These are phyloP conservation scores for Phaonia tiefii DNA, from an alignment of 2,888 invertebrate species.

Conservation along the genomic window DNA sequence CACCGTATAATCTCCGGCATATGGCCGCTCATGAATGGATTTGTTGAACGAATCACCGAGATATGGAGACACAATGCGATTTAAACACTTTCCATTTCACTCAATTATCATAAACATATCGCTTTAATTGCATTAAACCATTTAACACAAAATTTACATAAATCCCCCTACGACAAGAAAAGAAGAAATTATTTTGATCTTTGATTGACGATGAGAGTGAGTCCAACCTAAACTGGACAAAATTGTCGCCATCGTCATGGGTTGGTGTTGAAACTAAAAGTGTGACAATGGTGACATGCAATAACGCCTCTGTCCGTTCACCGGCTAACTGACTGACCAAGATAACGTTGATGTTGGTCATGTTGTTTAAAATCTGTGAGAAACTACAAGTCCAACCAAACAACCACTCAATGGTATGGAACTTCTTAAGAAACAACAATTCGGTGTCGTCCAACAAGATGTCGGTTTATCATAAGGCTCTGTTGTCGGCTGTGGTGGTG, in stretches of 20 bases:
- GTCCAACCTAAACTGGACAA: too few species aligned
- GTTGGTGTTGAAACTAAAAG: conserved; percentile 9
- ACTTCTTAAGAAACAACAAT: conserved; percentile 4
- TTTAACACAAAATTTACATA: conserved; percentile 25
- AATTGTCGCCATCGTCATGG: background rate
- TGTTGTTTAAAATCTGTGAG: too few species aligned
- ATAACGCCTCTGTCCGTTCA: conserved; percentile 47
- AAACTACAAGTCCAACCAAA: too few species aligned
- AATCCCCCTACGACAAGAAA: conserved; percentile 15
- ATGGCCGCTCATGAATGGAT: too few species aligned
- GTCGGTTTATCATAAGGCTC: conserved; percentile 1
- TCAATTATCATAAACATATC: conserved; percentile 56
- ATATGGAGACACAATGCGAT: background rate
- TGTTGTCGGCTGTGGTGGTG: background rate
- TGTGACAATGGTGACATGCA: conserved; percentile 47
- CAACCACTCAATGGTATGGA: too few species aligned
- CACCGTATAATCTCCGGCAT: too few species aligned
- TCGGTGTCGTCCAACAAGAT: conserved; percentile 17
- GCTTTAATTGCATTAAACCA: conserved; percentile 49
- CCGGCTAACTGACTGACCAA: background rate
- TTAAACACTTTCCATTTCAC: conserved; percentile 60
- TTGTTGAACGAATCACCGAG: background rate
- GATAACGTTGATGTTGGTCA: background rate
- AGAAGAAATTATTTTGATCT: conserved; percentile 7
- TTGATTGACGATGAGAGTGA: background rate